Percentiles rank a stretch among this genome's conserved stretches.
phyloP scores from a whole-genome alignment of 1,140 invertebrate genomes.

The Cydia splendana region DNA sequence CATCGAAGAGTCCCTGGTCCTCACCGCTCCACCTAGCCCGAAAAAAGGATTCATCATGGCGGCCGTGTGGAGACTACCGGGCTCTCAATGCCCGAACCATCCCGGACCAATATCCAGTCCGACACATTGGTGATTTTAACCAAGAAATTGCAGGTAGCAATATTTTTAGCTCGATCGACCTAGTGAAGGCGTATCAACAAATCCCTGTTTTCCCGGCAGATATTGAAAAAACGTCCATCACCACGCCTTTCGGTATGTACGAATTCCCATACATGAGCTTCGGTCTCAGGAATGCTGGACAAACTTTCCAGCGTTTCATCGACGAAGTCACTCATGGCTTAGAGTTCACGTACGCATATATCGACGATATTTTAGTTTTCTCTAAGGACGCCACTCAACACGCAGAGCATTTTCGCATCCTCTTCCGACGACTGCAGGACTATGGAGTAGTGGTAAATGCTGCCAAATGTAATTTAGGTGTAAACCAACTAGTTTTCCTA shows the following conservation, averaged over 20 bases:
- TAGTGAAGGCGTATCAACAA: conserved; percentile 52
- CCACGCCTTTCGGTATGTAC: conserved; percentile 54
- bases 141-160: conserved; percentile 35
- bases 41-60: conserved; percentile 64
- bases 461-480: not conserved
- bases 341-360: not conserved
- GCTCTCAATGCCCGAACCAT: conserved; percentile 51
- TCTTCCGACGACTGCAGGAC: conserved; percentile 47
- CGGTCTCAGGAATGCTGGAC: conserved; percentile 46
- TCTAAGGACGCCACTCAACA: conserved; percentile 52
- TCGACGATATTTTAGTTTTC: conserved; percentile 78
- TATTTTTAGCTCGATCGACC: conserved; percentile 34
- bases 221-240: conserved; percentile 63
- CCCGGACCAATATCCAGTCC: conserved; percentile 69
- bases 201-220: conserved; percentile 58
- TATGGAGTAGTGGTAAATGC: conserved; percentile 45
- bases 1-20: conserved; percentile 60
- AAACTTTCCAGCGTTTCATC: conserved; percentile 65
- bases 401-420: conserved; percentile 42
- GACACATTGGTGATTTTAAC: conserved; percentile 55
- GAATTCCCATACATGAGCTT: conserved; percentile 56
- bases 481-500: not conserved
- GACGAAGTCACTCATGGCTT: conserved; percentile 62
- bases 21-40: conserved; percentile 65
- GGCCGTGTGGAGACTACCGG: conserved; percentile 64